Percentiles rank a stretch among this genome's conserved stretches.
These are phyloP conservation scores for Tetramorium simillimum DNA, from an alignment of 1,140 invertebrate genomes.

Conservation along the genomic window DNA sequence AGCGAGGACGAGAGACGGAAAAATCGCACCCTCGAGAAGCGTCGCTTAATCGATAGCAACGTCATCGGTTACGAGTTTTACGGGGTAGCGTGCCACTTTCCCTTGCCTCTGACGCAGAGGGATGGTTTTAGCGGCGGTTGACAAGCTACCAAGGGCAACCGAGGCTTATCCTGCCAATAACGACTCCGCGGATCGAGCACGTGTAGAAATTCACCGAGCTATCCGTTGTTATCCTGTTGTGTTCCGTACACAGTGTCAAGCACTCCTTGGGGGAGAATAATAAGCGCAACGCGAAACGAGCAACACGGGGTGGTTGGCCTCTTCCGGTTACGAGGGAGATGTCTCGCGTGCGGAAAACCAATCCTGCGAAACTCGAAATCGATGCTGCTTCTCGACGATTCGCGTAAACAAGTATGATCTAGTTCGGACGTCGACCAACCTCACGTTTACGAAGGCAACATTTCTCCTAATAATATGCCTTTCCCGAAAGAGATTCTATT, in stretches of 20 bases:
- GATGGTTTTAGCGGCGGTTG: slow-evolving; percentile 27
- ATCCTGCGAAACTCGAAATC: slow-evolving; percentile 2
- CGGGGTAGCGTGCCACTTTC: slow-evolving; percentile 47
- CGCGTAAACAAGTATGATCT: background rate
- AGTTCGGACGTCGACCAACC: background rate
- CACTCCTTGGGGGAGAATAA: slow-evolving; percentile 54
- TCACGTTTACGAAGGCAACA: background rate
- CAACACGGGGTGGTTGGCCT: slow-evolving; percentile 40
- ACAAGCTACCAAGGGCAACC: slow-evolving; percentile 50
- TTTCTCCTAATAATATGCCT: slow-evolving; percentile 16
- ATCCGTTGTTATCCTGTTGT: slow-evolving; percentile 37
- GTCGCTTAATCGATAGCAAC: slow-evolving; percentile 81
- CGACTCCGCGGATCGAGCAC: background rate
- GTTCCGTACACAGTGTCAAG: slow-evolving; percentile 30
- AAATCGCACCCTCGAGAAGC: slow-evolving; percentile 73
- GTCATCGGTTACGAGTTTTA: slow-evolving; percentile 78
- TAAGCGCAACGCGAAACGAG: slow-evolving; percentile 36
- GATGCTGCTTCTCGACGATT: too few species aligned
- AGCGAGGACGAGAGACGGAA: slow-evolving; percentile 54
- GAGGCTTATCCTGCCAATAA: slow-evolving; percentile 29
- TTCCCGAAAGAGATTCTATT: background rate
- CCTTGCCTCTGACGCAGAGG: background rate
- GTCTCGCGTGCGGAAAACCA: slow-evolving; percentile 32
- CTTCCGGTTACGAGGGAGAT: background rate
- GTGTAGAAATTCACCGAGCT: slow-evolving; percentile 22